Percentiles rank a stretch among this genome's conserved stretches.
phyloP scores from a whole-genome alignment of 1,140 invertebrate species.

The Zaprionus tsacasi region DNA sequence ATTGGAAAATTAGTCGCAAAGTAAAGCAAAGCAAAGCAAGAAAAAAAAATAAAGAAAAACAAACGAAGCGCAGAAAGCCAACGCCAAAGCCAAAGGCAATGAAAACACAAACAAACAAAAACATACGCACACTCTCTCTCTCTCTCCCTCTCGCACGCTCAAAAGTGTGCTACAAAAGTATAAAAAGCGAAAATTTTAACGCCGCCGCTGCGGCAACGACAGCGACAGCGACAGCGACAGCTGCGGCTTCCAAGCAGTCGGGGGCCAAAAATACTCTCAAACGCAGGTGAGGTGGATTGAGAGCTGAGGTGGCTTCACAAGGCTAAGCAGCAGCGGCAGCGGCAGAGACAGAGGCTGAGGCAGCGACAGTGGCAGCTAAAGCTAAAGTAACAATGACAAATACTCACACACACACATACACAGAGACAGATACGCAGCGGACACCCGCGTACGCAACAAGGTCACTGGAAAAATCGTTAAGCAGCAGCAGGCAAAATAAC shows the following conservation, averaged over 20 bases:
- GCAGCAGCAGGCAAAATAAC: slow-evolving; percentile 41
- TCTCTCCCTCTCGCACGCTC: slow-evolving; percentile 12
- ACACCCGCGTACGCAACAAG: slow-evolving; percentile 82
- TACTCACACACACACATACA: slow-evolving; percentile 35
- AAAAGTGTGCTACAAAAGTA: slow-evolving; percentile 65
- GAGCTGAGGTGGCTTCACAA: slow-evolving; percentile 49
- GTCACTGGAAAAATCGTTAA: slow-evolving; percentile 84
- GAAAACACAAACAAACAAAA: slow-evolving; percentile 22
- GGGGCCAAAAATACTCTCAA: slow-evolving; percentile 26
- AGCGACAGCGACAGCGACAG: slow-evolving; percentile 19
- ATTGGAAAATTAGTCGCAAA: slow-evolving; percentile 28
- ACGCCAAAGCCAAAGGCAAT: slow-evolving; percentile 39
- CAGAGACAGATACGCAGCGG: slow-evolving; percentile 33
- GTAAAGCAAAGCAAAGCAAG: neutral
- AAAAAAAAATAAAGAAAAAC: neutral
- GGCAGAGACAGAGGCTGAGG: neutral
- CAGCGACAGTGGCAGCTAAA: neutral
- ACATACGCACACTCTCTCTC: slow-evolving; percentile 9
- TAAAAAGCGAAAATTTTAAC: slow-evolving; percentile 31
- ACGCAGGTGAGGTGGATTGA: slow-evolving; percentile 29
- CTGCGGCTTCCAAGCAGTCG: slow-evolving; percentile 37
- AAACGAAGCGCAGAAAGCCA: slow-evolving; percentile 7
- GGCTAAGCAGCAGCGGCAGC: slow-evolving; percentile 60
- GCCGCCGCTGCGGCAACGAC: neutral
- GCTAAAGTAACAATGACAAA: slow-evolving; percentile 41